Evolutionary conservation across 2,113 vertebrate genomes (phyloP).

Genomic region (Scolopax mira): DNA sequence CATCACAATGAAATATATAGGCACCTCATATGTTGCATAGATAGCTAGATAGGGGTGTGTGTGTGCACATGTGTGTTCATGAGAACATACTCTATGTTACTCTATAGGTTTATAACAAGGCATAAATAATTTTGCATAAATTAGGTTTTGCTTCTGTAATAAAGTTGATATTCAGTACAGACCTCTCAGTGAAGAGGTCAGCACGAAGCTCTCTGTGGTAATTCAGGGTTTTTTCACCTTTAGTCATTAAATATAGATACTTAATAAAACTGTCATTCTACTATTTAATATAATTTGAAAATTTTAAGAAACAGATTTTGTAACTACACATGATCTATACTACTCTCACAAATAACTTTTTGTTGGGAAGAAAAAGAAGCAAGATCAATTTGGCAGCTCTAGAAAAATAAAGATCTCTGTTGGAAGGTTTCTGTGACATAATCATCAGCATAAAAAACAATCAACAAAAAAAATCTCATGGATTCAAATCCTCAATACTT

Average conservation of each 20-base stretch:
- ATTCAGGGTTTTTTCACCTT: not conserved
- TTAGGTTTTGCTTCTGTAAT: not conserved
- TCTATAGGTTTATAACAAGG: not conserved
- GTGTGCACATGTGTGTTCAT: not conserved
- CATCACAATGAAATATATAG: not conserved
- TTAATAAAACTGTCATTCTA: not conserved
- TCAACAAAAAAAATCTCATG: no score
- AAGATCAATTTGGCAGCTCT: not conserved
- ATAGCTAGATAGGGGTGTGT: not conserved
- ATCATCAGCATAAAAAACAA: not conserved
- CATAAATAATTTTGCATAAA: not conserved
- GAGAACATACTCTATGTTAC: accelerated
- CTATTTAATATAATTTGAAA: not conserved
- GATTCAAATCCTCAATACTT: not conserved
- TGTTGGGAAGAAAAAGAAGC: not conserved
- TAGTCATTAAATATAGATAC: not conserved
- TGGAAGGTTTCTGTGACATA: not conserved
- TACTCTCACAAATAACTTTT: not conserved
- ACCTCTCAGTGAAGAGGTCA: not conserved
- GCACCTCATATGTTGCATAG: not conserved
- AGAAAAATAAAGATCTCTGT: not conserved
- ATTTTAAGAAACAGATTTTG: not conserved
- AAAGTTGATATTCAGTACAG: not conserved
- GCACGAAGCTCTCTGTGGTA: not conserved
- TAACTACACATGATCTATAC: not conserved